Percentiles rank a stretch among this genome's conserved stretches.
phyloP scores from a whole-genome alignment of 2,113 vertebrate genomes.

The Hiodon alosoides region DNA sequence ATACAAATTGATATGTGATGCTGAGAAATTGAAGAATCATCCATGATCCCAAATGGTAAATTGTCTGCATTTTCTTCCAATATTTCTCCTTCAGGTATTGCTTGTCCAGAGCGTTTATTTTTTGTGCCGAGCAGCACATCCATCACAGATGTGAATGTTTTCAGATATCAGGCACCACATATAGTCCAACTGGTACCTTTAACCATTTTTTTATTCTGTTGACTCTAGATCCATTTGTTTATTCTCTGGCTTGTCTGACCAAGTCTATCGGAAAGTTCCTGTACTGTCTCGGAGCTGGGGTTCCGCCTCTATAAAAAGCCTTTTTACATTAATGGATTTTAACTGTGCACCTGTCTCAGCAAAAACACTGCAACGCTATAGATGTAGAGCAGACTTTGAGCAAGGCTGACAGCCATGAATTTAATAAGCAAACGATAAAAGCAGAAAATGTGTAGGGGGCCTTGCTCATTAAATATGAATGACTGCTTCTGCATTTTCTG shows the following conservation, averaged over 20 bases:
- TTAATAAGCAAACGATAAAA: slow-evolving; percentile 58
- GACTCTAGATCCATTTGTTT: background rate
- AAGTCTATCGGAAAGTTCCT: slow-evolving; percentile 7
- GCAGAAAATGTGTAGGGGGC: slow-evolving; percentile 34
- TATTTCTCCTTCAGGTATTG: background rate
- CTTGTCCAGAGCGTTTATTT: background rate
- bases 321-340: slow-evolving; percentile 56
- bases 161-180: background rate
- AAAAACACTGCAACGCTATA: slow-evolving; percentile 15
- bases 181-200: background rate
- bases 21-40: background rate
- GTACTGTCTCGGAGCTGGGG: slow-evolving; percentile 14
- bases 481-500: slow-evolving; percentile 55
- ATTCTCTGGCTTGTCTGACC: background rate
- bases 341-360: slow-evolving; percentile 41
- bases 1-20: background rate
- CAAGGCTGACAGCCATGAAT: slow-evolving; percentile 52
- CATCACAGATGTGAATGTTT: background rate
- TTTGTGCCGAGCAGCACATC: background rate
- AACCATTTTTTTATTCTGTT: background rate
- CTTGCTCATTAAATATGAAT: slow-evolving; percentile 63
- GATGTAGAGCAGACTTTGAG: slow-evolving; percentile 43
- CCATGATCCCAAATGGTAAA: too few relatives aligned
- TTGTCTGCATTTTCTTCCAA: background rate
- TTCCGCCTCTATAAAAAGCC: slow-evolving; percentile 49